phyloP scores from a whole-genome alignment of 2,113 vertebrate species.

The Todiramphus saurophagus region DNA sequence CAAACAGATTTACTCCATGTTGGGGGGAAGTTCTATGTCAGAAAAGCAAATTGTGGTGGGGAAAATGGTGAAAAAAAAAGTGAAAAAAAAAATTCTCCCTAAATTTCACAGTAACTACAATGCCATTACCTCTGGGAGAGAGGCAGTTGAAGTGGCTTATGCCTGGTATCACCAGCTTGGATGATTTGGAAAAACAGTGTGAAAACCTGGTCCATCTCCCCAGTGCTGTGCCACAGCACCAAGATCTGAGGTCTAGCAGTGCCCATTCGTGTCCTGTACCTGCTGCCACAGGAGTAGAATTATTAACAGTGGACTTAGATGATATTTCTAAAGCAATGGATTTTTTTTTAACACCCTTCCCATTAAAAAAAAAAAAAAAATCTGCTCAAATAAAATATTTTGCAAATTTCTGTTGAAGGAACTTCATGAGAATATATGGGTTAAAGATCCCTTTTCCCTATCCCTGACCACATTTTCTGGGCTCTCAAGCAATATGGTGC shows the following conservation, averaged over 20 bases:
- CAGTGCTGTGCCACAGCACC: background rate
- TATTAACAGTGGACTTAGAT: background rate
- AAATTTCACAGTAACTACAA: background rate
- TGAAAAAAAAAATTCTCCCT: background rate
- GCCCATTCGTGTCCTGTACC: background rate
- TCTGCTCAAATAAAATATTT: background rate
- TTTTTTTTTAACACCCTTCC: background rate
- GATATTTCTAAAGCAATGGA: background rate
- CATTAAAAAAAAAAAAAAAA: background rate
- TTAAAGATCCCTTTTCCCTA: background rate
- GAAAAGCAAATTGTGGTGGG: background rate
- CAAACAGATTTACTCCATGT: background rate
- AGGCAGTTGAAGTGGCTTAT: background rate
- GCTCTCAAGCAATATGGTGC: background rate
- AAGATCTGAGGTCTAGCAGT: accelerated
- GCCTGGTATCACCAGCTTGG: background rate
- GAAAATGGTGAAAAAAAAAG: background rate
- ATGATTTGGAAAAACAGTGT: background rate
- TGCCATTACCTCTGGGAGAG: background rate
- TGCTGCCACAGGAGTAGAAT: background rate
- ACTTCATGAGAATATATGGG: background rate
- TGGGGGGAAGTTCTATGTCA: background rate
- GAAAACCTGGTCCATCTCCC: background rate
- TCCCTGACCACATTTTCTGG: background rate
- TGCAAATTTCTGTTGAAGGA: background rate